phyloP scores from a whole-genome alignment of 2,797 vertebrate genomes.

The Sternarchorhynchus goeldii region DNA sequence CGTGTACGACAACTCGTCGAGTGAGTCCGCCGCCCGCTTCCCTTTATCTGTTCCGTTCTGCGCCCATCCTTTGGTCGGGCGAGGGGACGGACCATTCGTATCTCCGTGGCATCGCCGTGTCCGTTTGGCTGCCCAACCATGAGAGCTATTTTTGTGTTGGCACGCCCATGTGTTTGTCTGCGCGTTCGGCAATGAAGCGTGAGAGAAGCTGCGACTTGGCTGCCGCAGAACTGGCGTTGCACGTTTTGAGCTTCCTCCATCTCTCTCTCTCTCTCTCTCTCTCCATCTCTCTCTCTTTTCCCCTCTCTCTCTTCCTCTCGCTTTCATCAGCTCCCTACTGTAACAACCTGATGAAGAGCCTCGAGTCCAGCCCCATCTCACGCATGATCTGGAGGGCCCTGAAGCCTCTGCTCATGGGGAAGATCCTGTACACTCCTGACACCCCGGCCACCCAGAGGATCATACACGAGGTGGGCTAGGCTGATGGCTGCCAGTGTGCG shows the following conservation, averaged over 20 bases:
- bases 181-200: no score
- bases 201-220: background rate
- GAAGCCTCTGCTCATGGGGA: constrained; percentile 93
- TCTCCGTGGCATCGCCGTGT: no score
- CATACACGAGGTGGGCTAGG: constrained; percentile 87
- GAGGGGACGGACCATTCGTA: no score
- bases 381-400: constrained; percentile 97
- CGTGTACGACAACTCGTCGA: constrained; percentile 93
- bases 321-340: constrained; percentile 87
- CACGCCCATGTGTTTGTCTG: no score
- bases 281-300: background rate
- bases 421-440: constrained; percentile 95
- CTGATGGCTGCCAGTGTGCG: background rate
- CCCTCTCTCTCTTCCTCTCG: background rate
- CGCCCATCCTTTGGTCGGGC: background rate
- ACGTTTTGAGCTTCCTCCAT: background rate
- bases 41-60: no score
- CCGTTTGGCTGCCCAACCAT: no score
- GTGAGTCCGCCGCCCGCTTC: constrained; percentile 72
- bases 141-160: no score
- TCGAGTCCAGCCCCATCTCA: constrained; percentile 94
- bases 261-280: background rate
- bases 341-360: constrained; percentile 89
- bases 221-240: no score
- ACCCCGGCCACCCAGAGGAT: constrained; percentile 88